These are phyloP conservation scores for Cranoglanis bouderius DNA, from an alignment of 2,113 vertebrate genomes.

Conservation along the genomic window DNA sequence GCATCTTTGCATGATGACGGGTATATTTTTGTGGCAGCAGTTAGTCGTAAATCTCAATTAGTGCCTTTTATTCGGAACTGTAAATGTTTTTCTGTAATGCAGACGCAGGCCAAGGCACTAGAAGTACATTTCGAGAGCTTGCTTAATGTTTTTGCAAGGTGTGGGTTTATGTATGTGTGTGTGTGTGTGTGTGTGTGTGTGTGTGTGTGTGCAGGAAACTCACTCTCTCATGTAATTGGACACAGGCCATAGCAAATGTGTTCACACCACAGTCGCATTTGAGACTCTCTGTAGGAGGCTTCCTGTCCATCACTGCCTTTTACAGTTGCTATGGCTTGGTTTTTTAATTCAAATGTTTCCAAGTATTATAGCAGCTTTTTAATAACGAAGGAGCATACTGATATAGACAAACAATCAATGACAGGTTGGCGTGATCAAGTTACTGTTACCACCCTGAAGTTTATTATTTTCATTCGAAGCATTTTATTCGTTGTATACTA, in stretches of 20 bases:
- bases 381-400: not conserved
- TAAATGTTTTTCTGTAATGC: slow-evolving; percentile 39
- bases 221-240: slow-evolving; percentile 30
- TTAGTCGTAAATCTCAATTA: slow-evolving; percentile 53
- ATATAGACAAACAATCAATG: not conserved
- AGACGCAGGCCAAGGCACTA: slow-evolving; percentile 27
- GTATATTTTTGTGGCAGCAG: slow-evolving; percentile 32
- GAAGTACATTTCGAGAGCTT: slow-evolving; percentile 32
- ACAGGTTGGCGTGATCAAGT: not conserved
- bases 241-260: slow-evolving; percentile 32
- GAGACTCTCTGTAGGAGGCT: slow-evolving; percentile 25
- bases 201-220: slow-evolving; percentile 9
- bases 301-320: slow-evolving; percentile 36
- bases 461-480: not conserved
- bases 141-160: slow-evolving; percentile 3
- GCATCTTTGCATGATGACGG: slow-evolving; percentile 18
- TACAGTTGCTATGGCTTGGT: slow-evolving; percentile 32
- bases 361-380: not conserved
- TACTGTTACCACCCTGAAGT: not conserved
- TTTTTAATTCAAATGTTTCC: not conserved
- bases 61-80: slow-evolving; percentile 32
- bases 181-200: slow-evolving; percentile 19
- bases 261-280: slow-evolving; percentile 17
- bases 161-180: slow-evolving; percentile 22
- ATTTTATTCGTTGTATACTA: not conserved